Conservation (phyloP, 1,140 invertebrate genomes). For the Cherax destructor region DNA sequence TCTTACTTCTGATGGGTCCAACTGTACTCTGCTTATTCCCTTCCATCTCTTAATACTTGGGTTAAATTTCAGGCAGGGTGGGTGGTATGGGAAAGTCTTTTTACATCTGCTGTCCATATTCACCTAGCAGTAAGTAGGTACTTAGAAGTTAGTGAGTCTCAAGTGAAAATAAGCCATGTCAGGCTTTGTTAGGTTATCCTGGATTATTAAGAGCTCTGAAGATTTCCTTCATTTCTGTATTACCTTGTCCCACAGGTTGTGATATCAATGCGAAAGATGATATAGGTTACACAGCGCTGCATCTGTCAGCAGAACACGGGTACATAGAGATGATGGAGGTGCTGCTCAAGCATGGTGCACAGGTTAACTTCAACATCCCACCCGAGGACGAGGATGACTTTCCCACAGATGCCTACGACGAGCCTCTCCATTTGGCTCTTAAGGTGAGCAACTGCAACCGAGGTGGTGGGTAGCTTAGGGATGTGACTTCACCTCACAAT, state of each 20-base stretch:
- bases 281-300: constrained; percentile 91
- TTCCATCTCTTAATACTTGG: too few species aligned
- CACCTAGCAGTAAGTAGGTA: too few species aligned
- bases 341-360: constrained; percentile 86
- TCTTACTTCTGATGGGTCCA: too few species aligned
- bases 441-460: constrained; percentile 74
- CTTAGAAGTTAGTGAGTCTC: too few species aligned
- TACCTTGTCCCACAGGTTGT: constrained; percentile 79
- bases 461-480: neutral
- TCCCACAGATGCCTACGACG: constrained; percentile 78
- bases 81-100: too few species aligned
- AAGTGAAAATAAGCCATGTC: too few species aligned
- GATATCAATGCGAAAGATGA: constrained; percentile 91
- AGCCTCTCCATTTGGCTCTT: constrained; percentile 88
- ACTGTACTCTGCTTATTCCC: too few species aligned
- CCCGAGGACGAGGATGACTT: constrained; percentile 64
- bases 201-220: too few species aligned
- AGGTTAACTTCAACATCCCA: constrained; percentile 84
- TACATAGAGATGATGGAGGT: constrained; percentile 79
- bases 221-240: neutral
- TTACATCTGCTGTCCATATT: too few species aligned
- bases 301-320: constrained; percentile 90
- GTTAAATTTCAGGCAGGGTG: too few species aligned
- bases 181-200: too few species aligned
- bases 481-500: too few species aligned